Percentiles rank a stretch among this genome's conserved stretches.
These are phyloP conservation scores for Myrmophylax atrothorax DNA, from an alignment of 2,113 vertebrate species.

Conservation along the genomic window DNA sequence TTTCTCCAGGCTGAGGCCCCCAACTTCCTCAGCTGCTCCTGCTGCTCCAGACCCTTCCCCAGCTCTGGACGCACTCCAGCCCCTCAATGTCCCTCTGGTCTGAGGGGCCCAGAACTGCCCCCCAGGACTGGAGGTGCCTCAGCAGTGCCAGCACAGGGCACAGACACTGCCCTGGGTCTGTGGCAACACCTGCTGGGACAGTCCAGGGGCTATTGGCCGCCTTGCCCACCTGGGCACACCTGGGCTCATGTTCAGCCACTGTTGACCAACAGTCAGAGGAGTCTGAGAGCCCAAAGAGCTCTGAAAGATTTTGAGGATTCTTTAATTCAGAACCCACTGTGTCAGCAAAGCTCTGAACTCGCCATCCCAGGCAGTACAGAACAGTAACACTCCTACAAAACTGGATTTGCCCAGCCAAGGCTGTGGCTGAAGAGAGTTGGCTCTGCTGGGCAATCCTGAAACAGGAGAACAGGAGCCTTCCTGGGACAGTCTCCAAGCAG, in stretches of 20 bases:
- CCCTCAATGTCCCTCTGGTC: not conserved
- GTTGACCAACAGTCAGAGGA: not conserved
- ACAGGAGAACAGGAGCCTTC: not conserved
- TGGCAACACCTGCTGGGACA: not conserved
- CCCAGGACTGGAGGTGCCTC: not conserved
- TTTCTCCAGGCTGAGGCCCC: not conserved
- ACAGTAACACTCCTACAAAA: not conserved
- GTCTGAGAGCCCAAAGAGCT: not conserved
- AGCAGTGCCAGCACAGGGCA: not conserved
- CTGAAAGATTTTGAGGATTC: not conserved
- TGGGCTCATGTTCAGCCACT: accelerated
- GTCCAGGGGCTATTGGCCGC: not conserved
- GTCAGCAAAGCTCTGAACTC: not conserved
- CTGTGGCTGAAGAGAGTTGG: not conserved
- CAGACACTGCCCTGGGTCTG: not conserved
- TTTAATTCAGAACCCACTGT: not conserved
- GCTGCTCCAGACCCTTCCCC: not conserved
- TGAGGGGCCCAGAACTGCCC: not conserved
- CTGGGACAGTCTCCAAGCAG: not conserved
- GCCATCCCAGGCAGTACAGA: not conserved
- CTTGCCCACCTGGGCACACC: not conserved
- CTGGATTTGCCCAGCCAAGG: not conserved
- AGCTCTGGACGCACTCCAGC: not conserved
- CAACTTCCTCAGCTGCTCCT: not conserved
- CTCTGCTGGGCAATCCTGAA: not conserved